Evolutionary conservation across 92 coral and sea anemone genomes (phyloP).

Genomic region (Siderastrea radians): DNA sequence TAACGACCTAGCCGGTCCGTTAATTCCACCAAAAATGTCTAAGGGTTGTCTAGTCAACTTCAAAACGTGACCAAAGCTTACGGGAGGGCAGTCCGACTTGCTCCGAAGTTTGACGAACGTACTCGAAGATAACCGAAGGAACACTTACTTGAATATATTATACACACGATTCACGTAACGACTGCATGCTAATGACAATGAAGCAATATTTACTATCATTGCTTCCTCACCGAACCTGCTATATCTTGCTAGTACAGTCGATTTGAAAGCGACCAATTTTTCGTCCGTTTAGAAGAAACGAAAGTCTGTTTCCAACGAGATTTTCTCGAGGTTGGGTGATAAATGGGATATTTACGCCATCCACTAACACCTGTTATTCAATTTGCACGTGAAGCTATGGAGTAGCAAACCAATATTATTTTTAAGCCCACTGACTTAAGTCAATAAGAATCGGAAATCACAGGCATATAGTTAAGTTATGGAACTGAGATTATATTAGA

Average conservation of each 20-base stretch:
- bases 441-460: conserved; percentile 7
- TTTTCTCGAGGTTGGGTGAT: not conserved
- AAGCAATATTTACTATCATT: too few species aligned
- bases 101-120: too few species aligned
- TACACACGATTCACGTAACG: too few species aligned
- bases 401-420: conserved; percentile 4
- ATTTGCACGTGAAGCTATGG: not conserved
- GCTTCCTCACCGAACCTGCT: too few species aligned
- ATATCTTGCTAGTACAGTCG: not conserved
- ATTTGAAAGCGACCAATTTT: too few species aligned
- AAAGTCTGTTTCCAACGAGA: not conserved
- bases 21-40: not conserved
- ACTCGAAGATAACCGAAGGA: too few species aligned
- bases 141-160: too few species aligned
- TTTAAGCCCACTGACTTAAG: not conserved
- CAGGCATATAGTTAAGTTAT: not conserved
- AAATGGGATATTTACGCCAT: not conserved
- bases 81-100: too few species aligned
- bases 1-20: too few species aligned
- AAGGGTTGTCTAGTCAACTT: not conserved
- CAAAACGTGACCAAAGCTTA: too few species aligned
- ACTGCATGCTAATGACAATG: too few species aligned
- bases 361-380: not conserved
- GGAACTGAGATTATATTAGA: not conserved
- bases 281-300: too few species aligned